Evolutionary conservation across 2,113 vertebrate species (phyloP).

Genomic region (Corythaixoides concolor): DNA sequence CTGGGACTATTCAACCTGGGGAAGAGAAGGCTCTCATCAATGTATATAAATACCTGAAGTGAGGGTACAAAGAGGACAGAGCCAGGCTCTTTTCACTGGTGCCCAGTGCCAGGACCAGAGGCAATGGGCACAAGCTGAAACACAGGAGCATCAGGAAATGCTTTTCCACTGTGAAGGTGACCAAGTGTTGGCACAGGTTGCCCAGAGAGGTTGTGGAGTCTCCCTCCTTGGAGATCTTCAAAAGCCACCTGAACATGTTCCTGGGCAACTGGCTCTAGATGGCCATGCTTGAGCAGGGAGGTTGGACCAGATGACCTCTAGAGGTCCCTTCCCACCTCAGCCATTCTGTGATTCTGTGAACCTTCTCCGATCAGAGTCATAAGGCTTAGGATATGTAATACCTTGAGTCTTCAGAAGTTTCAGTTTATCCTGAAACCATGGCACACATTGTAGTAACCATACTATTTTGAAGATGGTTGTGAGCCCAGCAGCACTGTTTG

Average conservation of each 20-base stretch:
- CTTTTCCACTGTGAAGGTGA: neutral
- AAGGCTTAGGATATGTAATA: neutral
- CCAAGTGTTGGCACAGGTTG: rapidly evolving
- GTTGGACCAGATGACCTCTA: neutral
- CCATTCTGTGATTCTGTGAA: neutral
- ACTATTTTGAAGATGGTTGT: neutral
- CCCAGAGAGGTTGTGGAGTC: neutral
- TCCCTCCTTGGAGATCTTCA: neutral
- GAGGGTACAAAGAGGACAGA: too few species aligned
- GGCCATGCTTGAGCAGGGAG: neutral
- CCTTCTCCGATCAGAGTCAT: neutral
- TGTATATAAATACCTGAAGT: too few species aligned
- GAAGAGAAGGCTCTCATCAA: neutral
- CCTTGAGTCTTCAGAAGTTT: neutral
- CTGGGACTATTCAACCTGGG: neutral
- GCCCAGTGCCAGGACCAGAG: neutral
- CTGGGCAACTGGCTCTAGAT: neutral
- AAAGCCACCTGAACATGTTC: neutral
- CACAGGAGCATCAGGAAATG: neutral
- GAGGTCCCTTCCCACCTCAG: neutral
- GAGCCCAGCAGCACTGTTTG: neutral
- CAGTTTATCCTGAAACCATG: neutral
- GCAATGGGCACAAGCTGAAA: neutral
- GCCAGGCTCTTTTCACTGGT: too few species aligned
- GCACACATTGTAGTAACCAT: neutral